Conservation (phyloP, 2,113 vertebrate genomes). For the Paracanthobrama guichenoti region DNA sequence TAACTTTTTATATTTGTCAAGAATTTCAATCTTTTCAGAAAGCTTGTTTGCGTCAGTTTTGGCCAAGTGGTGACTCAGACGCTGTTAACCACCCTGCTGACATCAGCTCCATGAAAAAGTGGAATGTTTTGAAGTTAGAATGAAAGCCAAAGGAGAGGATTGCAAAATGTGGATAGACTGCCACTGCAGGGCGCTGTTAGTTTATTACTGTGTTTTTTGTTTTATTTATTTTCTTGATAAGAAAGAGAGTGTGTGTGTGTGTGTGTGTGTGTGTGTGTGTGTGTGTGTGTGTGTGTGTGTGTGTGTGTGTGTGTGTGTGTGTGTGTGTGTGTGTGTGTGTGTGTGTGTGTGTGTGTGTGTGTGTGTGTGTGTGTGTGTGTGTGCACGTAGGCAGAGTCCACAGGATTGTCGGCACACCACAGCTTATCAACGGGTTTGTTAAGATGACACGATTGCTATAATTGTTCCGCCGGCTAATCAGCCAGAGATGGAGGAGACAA, state of each 20-base stretch:
- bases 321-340: constrained; percentile 6
- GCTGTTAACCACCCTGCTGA: background rate
- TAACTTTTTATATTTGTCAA: background rate
- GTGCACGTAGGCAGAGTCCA: constrained; percentile 28
- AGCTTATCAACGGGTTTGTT: constrained; percentile 61
- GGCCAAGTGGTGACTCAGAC: constrained; percentile 34
- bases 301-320: constrained; percentile 37
- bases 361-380: constrained; percentile 40
- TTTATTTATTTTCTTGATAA: constrained; percentile 39
- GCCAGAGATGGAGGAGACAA: constrained; percentile 45
- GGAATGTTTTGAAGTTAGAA: background rate
- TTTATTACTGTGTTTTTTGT: constrained; percentile 36
- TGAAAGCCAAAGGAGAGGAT: constrained; percentile 30
- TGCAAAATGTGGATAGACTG: constrained; percentile 1
- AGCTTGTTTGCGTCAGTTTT: background rate
- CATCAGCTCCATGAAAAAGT: background rate
- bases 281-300: constrained; percentile 34
- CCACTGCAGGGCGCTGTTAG: constrained; percentile 22
- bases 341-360: constrained; percentile 26
- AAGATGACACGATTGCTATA: constrained; percentile 67
- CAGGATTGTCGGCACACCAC: constrained; percentile 46
- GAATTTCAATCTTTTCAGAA: background rate
- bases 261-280: constrained; percentile 20
- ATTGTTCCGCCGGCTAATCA: constrained; percentile 65
- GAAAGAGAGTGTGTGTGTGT: constrained; percentile 19